A percentile compares a stretch with the other conserved stretches of the same genome.
Evolutionary conservation across 2,888 invertebrate species (phyloP).

Genomic region (Ophioninae sp.): DNA sequence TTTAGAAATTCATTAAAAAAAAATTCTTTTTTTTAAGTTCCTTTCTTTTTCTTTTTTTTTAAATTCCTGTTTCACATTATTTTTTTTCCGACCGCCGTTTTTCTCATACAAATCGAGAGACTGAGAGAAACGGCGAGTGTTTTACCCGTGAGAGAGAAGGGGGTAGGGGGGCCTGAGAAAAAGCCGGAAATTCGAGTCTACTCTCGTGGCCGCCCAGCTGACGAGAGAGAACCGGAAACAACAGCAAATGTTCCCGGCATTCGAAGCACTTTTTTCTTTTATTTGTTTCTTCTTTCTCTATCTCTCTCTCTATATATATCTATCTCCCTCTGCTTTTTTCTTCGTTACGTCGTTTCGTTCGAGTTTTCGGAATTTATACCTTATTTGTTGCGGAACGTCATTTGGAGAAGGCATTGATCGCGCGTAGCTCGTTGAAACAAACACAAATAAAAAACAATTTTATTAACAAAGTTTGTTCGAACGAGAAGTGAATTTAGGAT

Average conservation of each 20-base stretch:
- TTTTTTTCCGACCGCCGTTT: neutral
- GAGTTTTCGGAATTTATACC: neutral
- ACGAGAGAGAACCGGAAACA: slow-evolving; percentile 40
- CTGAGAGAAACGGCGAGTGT: neutral
- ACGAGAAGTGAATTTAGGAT: neutral
- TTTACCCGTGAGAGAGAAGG: neutral
- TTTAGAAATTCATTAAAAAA: neutral
- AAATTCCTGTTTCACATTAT: no score
- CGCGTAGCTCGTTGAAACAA: neutral
- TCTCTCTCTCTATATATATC: neutral
- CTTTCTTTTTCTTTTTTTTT: no score
- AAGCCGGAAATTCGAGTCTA: slow-evolving; percentile 51
- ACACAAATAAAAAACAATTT: neutral
- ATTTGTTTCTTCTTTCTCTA: slow-evolving; percentile 31
- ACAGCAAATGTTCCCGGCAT: slow-evolving; percentile 48
- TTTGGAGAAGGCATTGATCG: neutral
- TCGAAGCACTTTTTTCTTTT: slow-evolving; percentile 30
- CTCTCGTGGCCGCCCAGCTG: slow-evolving; percentile 14
- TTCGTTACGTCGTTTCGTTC: neutral
- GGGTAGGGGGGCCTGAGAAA: neutral
- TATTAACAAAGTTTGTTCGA: no score
- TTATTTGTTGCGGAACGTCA: neutral
- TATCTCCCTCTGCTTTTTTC: neutral
- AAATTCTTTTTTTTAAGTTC: no score
- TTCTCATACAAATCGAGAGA: slow-evolving; percentile 18